phyloP scores from a whole-genome alignment of 2,888 invertebrate genomes.

The Noctua comes region DNA sequence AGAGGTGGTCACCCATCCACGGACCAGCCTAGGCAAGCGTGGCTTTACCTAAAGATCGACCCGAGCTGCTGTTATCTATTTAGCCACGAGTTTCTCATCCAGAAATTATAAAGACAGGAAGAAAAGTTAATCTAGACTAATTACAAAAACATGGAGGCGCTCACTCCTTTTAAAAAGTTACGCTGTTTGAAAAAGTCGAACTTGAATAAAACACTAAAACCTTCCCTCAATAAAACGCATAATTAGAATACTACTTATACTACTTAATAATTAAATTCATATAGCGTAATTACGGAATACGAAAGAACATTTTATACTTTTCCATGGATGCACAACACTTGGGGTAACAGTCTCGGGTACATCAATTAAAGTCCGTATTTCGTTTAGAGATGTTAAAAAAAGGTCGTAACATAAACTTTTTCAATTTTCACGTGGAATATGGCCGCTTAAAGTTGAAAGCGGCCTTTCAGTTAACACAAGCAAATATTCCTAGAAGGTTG shows the following conservation, averaged over 20 bases:
- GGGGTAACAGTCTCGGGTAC: constrained; percentile 47
- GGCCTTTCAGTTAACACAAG: constrained; percentile 71
- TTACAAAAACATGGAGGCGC: neutral
- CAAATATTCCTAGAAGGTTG: constrained; percentile 86
- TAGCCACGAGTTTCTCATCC: neutral
- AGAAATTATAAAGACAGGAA: neutral
- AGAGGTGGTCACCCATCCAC: neutral
- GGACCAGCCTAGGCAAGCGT: neutral
- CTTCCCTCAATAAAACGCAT: constrained; percentile 36
- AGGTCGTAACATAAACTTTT: constrained; percentile 88
- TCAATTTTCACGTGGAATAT: constrained; percentile 89
- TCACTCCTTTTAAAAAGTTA: neutral
- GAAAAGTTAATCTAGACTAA: neutral
- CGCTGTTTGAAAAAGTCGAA: neutral
- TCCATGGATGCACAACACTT: constrained; percentile 47
- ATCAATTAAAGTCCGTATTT: constrained; percentile 81
- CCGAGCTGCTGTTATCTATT: neutral
- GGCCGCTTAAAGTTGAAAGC: constrained; percentile 84
- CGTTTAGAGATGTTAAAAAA: constrained; percentile 83
- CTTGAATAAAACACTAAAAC: constrained; percentile 13
- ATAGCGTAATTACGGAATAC: constrained; percentile 55
- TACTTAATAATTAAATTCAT: constrained; percentile 57
- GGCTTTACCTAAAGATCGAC: neutral
- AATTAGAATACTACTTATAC: constrained; percentile 58
- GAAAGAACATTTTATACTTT: constrained; percentile 49